Base-by-base conservation (phyloP, 1,140 invertebrate genomes). In the Plodia interpunctella region DNA sequence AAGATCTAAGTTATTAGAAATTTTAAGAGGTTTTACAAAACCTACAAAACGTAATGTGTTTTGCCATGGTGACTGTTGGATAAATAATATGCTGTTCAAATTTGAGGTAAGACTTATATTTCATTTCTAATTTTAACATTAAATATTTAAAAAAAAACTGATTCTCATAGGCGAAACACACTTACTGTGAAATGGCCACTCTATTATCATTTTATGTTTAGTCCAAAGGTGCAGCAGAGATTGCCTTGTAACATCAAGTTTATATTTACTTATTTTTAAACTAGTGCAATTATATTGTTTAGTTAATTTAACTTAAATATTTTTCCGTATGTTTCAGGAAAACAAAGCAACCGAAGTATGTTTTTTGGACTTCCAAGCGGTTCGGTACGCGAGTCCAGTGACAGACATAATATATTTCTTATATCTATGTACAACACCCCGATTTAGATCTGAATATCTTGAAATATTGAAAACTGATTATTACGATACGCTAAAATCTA, bases 21-120 rank as follows among this genome's bases (percentile, higher is more conserved):
- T 85, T 38, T 57, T 88, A 21, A 80, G 72, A 67, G 62, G 28
- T 17, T 88, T 72, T 57, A 62, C 66, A 1, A 62, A 63, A 58
- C 72, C 81, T 20, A 66, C 57, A 44, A 71, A 76, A 50, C 68
- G 61, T 17, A 88, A 75, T 57, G 83, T 87, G 6, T 70, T 88
- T 44, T 88, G 86, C 57, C 86, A 88, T 60, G 86, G 86, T 25
- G 86, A 88, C 55, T 86, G 74, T 59, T 88, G 83, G 86, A 72
- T 83, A 3, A 88, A 85, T 59, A 88, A 88, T 68, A 81, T 86
- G 32, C 61, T 88, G 19, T 81, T 85, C 57, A 83, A 82, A 57
- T 56, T 74, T 20, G 54, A 75, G 57, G 86, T 87, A 68, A 73
- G 74, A 25, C 70, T 44, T 53, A 52, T 19, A 32, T 20, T 44